Conservation (phyloP, 2,888 invertebrate genomes). For the Epiperipatus broadwayi region DNA sequence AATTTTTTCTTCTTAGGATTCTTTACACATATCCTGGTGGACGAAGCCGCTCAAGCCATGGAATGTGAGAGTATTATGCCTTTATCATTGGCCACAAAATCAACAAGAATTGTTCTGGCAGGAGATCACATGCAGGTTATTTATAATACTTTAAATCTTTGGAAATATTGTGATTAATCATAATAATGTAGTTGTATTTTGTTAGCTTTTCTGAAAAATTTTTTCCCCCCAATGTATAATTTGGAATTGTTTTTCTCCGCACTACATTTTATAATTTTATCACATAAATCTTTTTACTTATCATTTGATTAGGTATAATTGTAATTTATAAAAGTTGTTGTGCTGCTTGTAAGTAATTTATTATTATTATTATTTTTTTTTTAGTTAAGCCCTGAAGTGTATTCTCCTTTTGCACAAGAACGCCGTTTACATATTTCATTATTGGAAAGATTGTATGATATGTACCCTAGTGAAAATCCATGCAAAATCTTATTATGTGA, state of each 20-base stretch:
- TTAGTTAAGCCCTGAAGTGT: conserved; percentile 56
- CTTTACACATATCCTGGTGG: conserved; percentile 60
- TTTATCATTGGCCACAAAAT: conserved; percentile 46
- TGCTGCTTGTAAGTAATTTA: conserved; percentile 11
- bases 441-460: conserved; percentile 53
- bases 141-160: too few species aligned
- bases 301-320: too few species aligned
- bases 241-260: too few species aligned
- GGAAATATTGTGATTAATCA: background rate
- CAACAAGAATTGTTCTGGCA: conserved; percentile 54
- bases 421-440: conserved; percentile 39
- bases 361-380: too few species aligned
- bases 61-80: conserved; percentile 68
- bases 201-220: too few species aligned
- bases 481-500: conserved; percentile 59
- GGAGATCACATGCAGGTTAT: conserved; percentile 56
- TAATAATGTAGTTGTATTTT: background rate
- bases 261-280: too few species aligned
- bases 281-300: too few species aligned
- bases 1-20: conserved; percentile 31
- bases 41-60: conserved; percentile 69
- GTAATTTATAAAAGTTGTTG: too few species aligned
- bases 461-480: conserved; percentile 49
- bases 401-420: conserved; percentile 37
- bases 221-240: background rate